A percentile compares a stretch with the other conserved stretches of the same genome.
These are phyloP conservation scores for Alcedo atthis DNA, from an alignment of 2,797 vertebrate species.

Conservation along the genomic window DNA sequence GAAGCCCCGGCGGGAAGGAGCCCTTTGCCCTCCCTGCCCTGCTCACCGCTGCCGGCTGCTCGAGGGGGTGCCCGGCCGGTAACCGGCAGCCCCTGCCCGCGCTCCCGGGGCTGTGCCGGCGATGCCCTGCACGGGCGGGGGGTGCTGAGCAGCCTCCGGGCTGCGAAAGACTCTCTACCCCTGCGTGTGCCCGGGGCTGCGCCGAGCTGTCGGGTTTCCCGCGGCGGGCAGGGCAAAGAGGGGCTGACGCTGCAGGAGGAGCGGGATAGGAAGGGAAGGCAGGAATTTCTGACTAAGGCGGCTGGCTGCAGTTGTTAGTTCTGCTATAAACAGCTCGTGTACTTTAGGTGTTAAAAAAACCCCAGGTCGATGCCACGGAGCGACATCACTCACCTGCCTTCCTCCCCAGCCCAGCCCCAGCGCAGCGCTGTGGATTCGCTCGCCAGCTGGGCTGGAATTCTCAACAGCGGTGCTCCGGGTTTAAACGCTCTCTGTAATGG, in stretches of 20 bases:
- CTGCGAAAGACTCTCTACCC: neutral
- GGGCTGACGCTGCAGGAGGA: neutral
- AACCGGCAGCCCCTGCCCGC: no score
- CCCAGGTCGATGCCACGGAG: fast-evolving
- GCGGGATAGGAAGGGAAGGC: neutral
- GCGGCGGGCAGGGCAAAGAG: fast-evolving
- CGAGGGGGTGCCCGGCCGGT: neutral
- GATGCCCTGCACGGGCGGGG: neutral
- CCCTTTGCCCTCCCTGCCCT: neutral
- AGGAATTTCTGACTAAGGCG: neutral
- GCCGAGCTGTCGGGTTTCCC: neutral
- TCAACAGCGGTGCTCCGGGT: neutral
- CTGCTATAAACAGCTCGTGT: fast-evolving
- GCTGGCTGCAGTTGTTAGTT: fast-evolving
- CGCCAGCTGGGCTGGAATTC: neutral
- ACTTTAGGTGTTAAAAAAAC: fast-evolving
- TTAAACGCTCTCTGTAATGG: neutral
- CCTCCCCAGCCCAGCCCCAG: neutral
- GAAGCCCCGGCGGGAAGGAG: no score
- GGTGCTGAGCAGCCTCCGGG: neutral
- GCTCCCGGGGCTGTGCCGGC: neutral
- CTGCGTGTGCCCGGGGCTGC: neutral
- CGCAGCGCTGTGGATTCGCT: neutral
- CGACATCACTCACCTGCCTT: neutral
- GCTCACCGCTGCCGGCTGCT: neutral